phyloP scores from a whole-genome alignment of 2,113 vertebrate species.

The Crotalus helleri region DNA sequence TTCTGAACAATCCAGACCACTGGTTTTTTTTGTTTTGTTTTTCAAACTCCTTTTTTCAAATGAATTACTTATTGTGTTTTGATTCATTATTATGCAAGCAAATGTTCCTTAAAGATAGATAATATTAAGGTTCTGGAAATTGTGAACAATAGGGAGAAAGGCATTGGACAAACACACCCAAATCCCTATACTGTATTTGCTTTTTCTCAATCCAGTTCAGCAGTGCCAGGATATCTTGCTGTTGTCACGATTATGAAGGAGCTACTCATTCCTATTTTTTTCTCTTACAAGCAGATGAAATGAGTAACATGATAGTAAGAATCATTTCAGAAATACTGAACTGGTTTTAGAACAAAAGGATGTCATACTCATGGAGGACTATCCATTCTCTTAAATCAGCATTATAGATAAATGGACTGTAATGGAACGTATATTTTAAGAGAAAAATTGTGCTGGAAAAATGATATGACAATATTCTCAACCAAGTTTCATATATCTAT shows the following conservation, averaged over 20 bases:
- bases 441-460: not conserved
- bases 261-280: not conserved
- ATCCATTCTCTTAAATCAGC: not conserved
- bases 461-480: not conserved
- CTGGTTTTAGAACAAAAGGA: not conserved
- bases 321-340: not conserved
- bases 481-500: not conserved
- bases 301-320: not conserved
- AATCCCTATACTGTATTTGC: not conserved
- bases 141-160: not conserved
- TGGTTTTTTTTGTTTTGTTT: no score
- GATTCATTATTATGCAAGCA: not conserved
- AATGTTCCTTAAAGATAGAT: not conserved
- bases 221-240: no score
- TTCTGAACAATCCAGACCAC: not conserved
- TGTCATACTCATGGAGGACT: not conserved
- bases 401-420: not conserved
- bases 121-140: not conserved
- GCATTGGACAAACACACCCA: not conserved
- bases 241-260: not conserved
- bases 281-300: not conserved
- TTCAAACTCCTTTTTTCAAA: not conserved
- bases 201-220: no score
- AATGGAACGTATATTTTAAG: not conserved
- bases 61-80: not conserved